phyloP scores from a whole-genome alignment of 2,113 vertebrate genomes.

The Plestiodon gilberti region DNA sequence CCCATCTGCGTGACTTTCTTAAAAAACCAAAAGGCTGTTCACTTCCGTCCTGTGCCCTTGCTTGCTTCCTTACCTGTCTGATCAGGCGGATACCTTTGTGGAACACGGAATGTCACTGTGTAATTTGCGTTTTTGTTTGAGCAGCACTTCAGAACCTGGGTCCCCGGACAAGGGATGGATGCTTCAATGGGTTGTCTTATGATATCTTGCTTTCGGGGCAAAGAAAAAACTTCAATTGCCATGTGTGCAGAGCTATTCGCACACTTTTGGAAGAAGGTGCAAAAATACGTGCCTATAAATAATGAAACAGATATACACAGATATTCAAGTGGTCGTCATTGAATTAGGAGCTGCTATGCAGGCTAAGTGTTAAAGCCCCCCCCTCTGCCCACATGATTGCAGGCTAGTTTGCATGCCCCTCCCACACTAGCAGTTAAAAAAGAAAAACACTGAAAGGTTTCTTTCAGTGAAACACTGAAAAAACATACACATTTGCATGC shows the following conservation, averaged over 20 bases:
- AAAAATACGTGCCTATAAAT: conserved; percentile 73
- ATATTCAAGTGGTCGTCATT: no score
- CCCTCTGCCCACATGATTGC: no score
- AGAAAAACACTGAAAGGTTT: no score
- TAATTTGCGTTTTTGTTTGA: conserved; percentile 35
- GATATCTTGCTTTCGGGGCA: conserved; percentile 69
- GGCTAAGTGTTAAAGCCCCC: no score
- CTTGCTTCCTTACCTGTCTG: conserved; percentile 58
- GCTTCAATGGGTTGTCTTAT: conserved; percentile 65
- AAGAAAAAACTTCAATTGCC: conserved; percentile 52
- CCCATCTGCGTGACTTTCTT: no score
- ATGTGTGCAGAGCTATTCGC: conserved; percentile 50
- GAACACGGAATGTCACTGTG: conserved; percentile 38
- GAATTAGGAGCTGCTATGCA: no score
- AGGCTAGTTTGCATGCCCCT: no score
- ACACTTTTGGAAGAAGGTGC: conserved; percentile 67
- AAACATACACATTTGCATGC: no score
- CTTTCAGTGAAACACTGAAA: no score
- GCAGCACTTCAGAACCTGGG: conserved; percentile 66
- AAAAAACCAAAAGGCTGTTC: no score
- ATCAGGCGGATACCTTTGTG: not conserved
- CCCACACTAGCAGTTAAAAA: no score
- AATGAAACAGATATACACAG: conserved; percentile 24
- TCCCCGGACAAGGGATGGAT: not conserved
- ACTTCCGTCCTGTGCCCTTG: not conserved